phyloP scores from a whole-genome alignment of 1,140 invertebrate species.

The Drosophila azteca region DNA sequence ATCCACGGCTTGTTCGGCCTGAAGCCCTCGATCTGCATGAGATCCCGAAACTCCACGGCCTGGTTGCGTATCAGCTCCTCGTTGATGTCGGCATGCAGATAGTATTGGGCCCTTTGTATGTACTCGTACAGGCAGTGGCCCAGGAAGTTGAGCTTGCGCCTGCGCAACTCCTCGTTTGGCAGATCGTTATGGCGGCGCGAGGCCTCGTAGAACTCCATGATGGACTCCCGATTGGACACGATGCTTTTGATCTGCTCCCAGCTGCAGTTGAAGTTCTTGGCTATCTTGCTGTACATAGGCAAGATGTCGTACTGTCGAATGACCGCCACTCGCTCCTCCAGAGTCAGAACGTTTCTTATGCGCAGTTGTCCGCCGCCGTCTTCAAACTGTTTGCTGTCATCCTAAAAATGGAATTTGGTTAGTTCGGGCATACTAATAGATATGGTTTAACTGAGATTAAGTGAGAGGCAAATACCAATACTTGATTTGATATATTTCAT shows the following conservation, averaged over 20 bases:
- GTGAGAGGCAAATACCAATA: neutral
- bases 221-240: constrained; percentile 66
- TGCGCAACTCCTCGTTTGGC: constrained; percentile 53
- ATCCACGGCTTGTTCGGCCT: constrained; percentile 75
- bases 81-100: constrained; percentile 62
- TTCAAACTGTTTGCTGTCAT: constrained; percentile 20
- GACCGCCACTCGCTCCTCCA: constrained; percentile 72
- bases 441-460: neutral
- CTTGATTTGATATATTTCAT: neutral
- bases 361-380: constrained; percentile 43
- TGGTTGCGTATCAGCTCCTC: constrained; percentile 73
- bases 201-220: constrained; percentile 71
- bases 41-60: constrained; percentile 69
- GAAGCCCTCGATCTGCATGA: constrained; percentile 71
- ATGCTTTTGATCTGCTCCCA: constrained; percentile 82
- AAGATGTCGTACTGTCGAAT: constrained; percentile 73
- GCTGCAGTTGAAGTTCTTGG: constrained; percentile 78
- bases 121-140: constrained; percentile 76
- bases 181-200: constrained; percentile 36
- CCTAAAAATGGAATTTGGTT: constrained; percentile 18
- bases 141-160: constrained; percentile 68
- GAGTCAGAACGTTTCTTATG: constrained; percentile 69
- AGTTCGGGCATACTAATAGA: neutral
- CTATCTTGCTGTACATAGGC: constrained; percentile 77
- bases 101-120: constrained; percentile 71